Percentiles rank a stretch among this genome's conserved stretches.
These are phyloP conservation scores for Caenorhabditis panamensis DNA, from an alignment of 2,888 invertebrate species.

Conservation along the genomic window DNA sequence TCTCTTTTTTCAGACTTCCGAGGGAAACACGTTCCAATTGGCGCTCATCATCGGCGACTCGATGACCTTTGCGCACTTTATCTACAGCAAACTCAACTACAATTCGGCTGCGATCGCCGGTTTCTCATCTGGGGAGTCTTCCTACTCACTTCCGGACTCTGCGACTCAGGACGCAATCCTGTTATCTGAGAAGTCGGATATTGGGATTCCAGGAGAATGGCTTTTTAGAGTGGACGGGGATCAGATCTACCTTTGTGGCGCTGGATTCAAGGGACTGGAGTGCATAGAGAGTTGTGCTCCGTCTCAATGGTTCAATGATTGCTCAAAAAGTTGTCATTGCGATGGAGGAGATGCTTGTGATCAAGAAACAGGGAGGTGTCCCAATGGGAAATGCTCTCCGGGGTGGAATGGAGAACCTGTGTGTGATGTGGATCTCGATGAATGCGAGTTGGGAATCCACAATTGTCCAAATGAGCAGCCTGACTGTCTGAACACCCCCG, in stretches of 20 bases:
- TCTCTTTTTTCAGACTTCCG: constrained; percentile 45
- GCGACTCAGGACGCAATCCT: constrained; percentile 74
- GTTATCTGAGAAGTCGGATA: constrained; percentile 80
- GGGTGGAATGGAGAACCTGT: constrained; percentile 78
- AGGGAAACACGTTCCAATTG: constrained; percentile 79
- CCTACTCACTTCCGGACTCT: constrained; percentile 79
- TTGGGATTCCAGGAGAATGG: constrained; percentile 82
- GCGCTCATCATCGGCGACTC: constrained; percentile 79
- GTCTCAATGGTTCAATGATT: constrained; percentile 73
- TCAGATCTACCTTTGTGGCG: constrained; percentile 79
- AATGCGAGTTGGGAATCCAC: constrained; percentile 83
- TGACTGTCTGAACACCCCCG: constrained; percentile 92
- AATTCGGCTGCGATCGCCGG: constrained; percentile 74
- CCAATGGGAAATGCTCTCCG: constrained; percentile 74
- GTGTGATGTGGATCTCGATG: constrained; percentile 84
- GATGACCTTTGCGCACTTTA: constrained; percentile 80
- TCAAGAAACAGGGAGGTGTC: constrained; percentile 78
- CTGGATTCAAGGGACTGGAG: constrained; percentile 81
- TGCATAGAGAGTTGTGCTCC: constrained; percentile 78
- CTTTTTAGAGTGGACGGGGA: constrained; percentile 78
- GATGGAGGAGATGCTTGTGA: constrained; percentile 76
- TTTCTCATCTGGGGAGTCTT: constrained; percentile 60
- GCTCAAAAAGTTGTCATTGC: constrained; percentile 77
- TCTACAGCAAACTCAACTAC: constrained; percentile 78
- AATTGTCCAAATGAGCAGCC: constrained; percentile 87